Evolutionary conservation across 2,113 vertebrate genomes (phyloP).

Genomic region (Mola mola): DNA sequence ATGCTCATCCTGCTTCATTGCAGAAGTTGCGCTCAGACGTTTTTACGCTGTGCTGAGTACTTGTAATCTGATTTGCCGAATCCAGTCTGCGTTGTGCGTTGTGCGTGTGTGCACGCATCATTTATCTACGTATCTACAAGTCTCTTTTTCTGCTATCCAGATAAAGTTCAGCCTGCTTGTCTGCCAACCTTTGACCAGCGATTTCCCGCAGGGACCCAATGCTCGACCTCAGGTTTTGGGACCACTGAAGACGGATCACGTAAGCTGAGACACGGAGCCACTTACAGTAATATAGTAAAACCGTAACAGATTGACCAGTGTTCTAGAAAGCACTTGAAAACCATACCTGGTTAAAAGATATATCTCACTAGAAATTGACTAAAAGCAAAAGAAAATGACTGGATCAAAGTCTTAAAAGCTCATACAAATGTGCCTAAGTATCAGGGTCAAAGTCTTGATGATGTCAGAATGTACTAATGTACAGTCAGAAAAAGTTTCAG

Average conservation of each 20-base stretch:
- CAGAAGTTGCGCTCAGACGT: neutral
- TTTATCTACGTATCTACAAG: neutral
- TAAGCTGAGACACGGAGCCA: slow-evolving; percentile 29
- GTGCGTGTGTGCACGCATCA: slow-evolving; percentile 1
- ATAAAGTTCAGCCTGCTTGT: slow-evolving; percentile 86
- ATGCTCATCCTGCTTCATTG: too few relatives aligned
- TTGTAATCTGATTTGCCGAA: slow-evolving; percentile 19
- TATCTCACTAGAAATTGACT: too few relatives aligned
- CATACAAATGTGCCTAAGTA: too few relatives aligned
- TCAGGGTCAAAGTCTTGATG: too few relatives aligned
- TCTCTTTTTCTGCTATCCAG: slow-evolving; percentile 69
- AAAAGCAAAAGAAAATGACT: too few relatives aligned
- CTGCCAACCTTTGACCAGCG: slow-evolving; percentile 83
- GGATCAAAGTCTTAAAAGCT: too few relatives aligned
- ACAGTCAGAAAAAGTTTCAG: too few relatives aligned
- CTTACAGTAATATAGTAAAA: neutral
- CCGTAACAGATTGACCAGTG: too few relatives aligned
- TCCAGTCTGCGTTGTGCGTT: too few relatives aligned
- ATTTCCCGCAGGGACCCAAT: slow-evolving; percentile 77
- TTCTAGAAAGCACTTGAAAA: too few relatives aligned
- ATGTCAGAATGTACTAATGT: too few relatives aligned
- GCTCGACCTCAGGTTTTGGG: slow-evolving; percentile 92
- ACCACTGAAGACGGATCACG: slow-evolving; percentile 65
- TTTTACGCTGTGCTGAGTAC: slow-evolving; percentile 13
- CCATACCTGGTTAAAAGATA: too few relatives aligned